Evolutionary conservation across 2,797 vertebrate genomes (phyloP).

Genomic region (Leucoraja ocellata): DNA sequence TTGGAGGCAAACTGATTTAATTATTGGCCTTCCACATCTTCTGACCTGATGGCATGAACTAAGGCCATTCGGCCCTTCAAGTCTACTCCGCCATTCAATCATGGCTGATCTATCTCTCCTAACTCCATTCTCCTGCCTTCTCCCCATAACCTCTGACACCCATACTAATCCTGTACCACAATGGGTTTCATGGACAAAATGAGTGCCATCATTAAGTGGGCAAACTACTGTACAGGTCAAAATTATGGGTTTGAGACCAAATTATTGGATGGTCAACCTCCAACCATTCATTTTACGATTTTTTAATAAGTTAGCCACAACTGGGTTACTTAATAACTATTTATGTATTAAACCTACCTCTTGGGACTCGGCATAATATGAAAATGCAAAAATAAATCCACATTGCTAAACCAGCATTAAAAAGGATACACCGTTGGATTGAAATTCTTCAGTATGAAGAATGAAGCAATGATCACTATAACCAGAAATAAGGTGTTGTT

Average conservation of each 20-base stretch:
- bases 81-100: no score
- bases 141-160: no score
- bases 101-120: no score
- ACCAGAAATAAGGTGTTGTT: slow-evolving; percentile 96
- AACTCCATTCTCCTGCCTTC: no score
- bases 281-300: background rate
- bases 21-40: background rate
- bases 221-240: background rate
- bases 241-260: background rate
- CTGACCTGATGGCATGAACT: no score
- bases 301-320: background rate
- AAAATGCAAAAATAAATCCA: background rate
- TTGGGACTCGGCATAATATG: background rate
- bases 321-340: background rate
- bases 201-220: background rate
- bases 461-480: slow-evolving; percentile 86
- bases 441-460: slow-evolving; percentile 96
- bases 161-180: no score
- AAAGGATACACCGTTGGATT: slow-evolving; percentile 98
- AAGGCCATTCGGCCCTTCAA: no score
- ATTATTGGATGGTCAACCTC: background rate
- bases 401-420: background rate
- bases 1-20: no score
- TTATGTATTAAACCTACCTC: background rate
- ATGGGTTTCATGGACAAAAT: no score